Base-by-base conservation (phyloP, 2,797 vertebrate species). In the Sebastes hubbsi region DNA sequence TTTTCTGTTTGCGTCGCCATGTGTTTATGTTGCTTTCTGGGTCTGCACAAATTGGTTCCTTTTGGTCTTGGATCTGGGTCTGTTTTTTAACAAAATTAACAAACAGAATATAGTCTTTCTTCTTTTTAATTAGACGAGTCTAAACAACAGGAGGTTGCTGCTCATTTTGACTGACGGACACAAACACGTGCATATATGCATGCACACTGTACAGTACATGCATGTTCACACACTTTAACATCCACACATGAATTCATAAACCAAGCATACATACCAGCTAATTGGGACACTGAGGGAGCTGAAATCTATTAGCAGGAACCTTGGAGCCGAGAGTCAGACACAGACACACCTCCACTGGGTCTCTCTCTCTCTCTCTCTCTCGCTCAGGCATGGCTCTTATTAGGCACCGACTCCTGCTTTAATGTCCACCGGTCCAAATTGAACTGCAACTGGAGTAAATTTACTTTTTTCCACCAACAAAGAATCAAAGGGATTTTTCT, bases 371-470 rank as follows among this genome's bases (percentile, higher is more conserved):
- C 75, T 32, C 78, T 77, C 81, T 72, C 73, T 72, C 73, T 81
- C 77, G 52, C 82, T 78, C 83, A 93, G 88, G 95, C 94, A 95
- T 96, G 96, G 95, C 94, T 95, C 95, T 91, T 95, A 96, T 96
- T 96, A 96, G 93, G 91, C 89, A 88, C 91, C 91, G 93, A 92
- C 94, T 94, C 88, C 91, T 87, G 91, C 95, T 96, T 95, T 96
- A 95, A 96, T 95, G 95, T 95, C 92, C 94, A 87, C 91, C 79
- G 78, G 91, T 89, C 92, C 91, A 95, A 95, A 95, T 91, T 95
- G 92, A 94, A 95, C 89, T 59, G 91, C 94, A 91, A 95, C 92
- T 93, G 88, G 92, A 95, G 94, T 91, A 92, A 93, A 94, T 95
- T 94, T 92, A 92, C 81, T 87, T 90, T 93, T 93, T 91, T 95